Evolutionary conservation across 2,113 vertebrate species (phyloP).

Genomic region (Lophura nycthemera): DNA sequence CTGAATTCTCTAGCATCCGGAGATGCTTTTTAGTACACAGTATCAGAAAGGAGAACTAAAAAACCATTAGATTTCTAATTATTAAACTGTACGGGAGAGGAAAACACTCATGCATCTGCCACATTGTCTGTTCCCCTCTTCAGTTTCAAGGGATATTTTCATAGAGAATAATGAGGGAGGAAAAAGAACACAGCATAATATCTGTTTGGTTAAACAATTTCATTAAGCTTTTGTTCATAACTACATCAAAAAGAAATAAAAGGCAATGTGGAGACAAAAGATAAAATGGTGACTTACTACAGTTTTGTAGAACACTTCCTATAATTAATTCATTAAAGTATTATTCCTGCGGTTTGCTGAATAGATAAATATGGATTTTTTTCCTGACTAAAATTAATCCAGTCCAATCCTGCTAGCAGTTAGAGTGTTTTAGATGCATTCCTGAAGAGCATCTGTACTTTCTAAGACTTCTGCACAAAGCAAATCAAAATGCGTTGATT

Average conservation of each 20-base stretch:
- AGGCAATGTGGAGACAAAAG: not conserved
- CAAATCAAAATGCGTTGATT: not conserved
- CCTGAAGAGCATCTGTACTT: not conserved
- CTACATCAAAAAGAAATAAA: not conserved
- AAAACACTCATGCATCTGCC: accelerated
- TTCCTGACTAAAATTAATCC: not conserved
- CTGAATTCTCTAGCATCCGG: not conserved
- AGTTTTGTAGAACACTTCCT: not conserved
- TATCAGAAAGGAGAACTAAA: not conserved
- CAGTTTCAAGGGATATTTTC: not conserved
- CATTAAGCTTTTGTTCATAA: not conserved
- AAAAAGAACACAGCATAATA: not conserved
- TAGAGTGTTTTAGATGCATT: not conserved
- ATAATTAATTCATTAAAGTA: not conserved
- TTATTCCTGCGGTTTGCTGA: not conserved
- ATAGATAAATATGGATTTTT: not conserved
- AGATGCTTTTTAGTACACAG: not conserved
- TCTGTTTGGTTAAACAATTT: not conserved
- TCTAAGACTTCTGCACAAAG: not conserved
- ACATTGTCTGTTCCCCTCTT: not conserved
- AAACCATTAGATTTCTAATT: not conserved
- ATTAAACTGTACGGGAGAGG: not conserved
- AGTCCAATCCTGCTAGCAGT: not conserved
- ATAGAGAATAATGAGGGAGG: not conserved
- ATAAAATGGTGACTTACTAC: not conserved